Percentiles rank a stretch among this genome's conserved stretches.
phyloP scores from a whole-genome alignment of 2,797 vertebrate species.

The Dryobates pubescens region DNA sequence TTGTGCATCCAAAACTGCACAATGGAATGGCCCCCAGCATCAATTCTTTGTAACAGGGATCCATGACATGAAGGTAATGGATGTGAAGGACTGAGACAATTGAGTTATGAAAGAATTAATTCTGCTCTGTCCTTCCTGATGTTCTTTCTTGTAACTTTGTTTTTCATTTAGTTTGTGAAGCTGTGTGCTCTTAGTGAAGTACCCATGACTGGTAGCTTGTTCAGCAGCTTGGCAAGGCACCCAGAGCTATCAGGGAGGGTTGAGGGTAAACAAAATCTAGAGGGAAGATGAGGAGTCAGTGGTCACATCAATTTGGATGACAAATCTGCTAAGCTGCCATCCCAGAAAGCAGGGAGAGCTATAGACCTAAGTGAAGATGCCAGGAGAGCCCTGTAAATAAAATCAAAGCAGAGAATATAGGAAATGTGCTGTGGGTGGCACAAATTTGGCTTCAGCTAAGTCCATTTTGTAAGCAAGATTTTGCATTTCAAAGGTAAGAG shows the following conservation, averaged over 20 bases:
- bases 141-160: background rate
- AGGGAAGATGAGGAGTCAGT: background rate
- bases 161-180: background rate
- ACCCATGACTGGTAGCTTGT: background rate
- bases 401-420: background rate
- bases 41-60: background rate
- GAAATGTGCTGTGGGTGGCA: background rate
- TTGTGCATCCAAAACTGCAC: background rate
- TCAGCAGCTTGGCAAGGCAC: background rate
- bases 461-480: background rate
- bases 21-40: rapidly evolving
- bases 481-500: background rate
- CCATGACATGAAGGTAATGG: background rate
- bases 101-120: background rate
- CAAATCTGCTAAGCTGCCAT: background rate
- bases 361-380: background rate
- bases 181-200: background rate
- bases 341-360: background rate
- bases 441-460: background rate
- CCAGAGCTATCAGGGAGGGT: background rate
- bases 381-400: background rate
- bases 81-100: background rate
- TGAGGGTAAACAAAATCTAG: background rate
- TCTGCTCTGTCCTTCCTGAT: background rate
- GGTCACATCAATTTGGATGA: background rate